Conservation (phyloP, 2,888 invertebrate genomes). For the Drosophila eohydei region DNA sequence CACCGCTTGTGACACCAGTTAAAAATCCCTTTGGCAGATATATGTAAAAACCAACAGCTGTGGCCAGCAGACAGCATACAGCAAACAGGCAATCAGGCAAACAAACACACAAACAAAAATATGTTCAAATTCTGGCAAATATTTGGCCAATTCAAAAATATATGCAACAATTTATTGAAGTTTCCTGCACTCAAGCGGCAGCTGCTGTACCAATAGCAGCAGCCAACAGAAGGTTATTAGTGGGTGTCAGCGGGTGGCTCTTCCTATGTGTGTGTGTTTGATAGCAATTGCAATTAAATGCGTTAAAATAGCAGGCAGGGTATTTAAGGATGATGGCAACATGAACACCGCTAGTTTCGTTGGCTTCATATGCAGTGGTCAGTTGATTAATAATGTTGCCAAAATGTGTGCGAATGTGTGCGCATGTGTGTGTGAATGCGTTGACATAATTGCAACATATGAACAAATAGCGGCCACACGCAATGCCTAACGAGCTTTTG, state of each 20-base stretch:
- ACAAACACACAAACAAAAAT: constrained; percentile 8
- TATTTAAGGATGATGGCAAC: constrained; percentile 35
- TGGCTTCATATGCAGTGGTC: constrained; percentile 32
- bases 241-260: background rate
- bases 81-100: constrained; percentile 15
- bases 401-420: constrained; percentile 14
- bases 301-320: constrained; percentile 15
- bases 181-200: constrained; percentile 23
- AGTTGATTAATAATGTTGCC: constrained; percentile 65
- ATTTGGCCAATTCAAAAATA: constrained; percentile 50
- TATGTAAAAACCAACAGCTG: background rate
- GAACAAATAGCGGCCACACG: constrained; percentile 57
- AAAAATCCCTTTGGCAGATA: constrained; percentile 1
- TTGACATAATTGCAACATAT: constrained; percentile 61
- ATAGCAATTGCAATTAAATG: constrained; percentile 47
- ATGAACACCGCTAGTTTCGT: constrained; percentile 24
- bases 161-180: constrained; percentile 59
- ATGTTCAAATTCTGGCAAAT: constrained; percentile 31
- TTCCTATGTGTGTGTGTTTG: background rate
- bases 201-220: constrained; percentile 6
- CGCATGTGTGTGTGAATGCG: constrained; percentile 14
- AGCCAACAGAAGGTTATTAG: background rate
- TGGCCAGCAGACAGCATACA: background rate
- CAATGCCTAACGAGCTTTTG: constrained; percentile 58
- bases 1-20: background rate